phyloP scores from a whole-genome alignment of 2,888 invertebrate genomes.

The Drosophila nr. fundita region DNA sequence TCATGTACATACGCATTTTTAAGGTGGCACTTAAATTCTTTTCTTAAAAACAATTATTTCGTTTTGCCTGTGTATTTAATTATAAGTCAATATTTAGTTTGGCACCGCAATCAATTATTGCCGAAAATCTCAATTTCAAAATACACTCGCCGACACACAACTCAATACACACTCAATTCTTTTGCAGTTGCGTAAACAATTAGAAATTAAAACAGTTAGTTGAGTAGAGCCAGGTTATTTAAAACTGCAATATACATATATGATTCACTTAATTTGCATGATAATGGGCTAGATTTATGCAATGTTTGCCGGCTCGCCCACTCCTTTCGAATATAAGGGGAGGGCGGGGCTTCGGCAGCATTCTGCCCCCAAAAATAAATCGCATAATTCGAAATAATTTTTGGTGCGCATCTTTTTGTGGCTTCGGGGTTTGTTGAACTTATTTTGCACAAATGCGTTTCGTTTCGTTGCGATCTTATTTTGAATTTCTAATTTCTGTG shows the following conservation, averaged over 20 bases:
- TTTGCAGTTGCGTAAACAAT: conserved; percentile 42
- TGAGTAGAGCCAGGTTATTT: conserved; percentile 33
- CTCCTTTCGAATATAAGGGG: conserved; percentile 18
- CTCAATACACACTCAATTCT: conserved; percentile 7
- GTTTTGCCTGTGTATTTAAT: conserved; percentile 1
- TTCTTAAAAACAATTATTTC: conserved; percentile 7
- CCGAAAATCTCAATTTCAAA: conserved; percentile 1
- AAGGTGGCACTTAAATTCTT: not conserved
- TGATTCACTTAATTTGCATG: conserved; percentile 66
- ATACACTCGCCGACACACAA: conserved; percentile 4
- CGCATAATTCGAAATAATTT: conserved; percentile 67
- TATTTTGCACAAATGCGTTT: conserved; percentile 34
- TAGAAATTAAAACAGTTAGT: conserved; percentile 51
- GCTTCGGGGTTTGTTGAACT: conserved; percentile 72
- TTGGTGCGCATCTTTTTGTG: conserved; percentile 39
- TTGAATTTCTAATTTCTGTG: conserved; percentile 36
- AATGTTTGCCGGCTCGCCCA: conserved; percentile 47
- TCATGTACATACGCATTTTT: not conserved
- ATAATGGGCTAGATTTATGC: conserved; percentile 62
- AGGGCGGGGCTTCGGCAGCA: conserved; percentile 13
- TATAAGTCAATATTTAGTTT: conserved; percentile 4
- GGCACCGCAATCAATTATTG: conserved; percentile 12
- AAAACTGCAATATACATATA: conserved; percentile 41
- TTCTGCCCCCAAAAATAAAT: conserved; percentile 62
- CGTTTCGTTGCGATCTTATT: conserved; percentile 38